Evolutionary conservation across 2,888 invertebrate genomes (phyloP).

Genomic region (Orthosia cruda): DNA sequence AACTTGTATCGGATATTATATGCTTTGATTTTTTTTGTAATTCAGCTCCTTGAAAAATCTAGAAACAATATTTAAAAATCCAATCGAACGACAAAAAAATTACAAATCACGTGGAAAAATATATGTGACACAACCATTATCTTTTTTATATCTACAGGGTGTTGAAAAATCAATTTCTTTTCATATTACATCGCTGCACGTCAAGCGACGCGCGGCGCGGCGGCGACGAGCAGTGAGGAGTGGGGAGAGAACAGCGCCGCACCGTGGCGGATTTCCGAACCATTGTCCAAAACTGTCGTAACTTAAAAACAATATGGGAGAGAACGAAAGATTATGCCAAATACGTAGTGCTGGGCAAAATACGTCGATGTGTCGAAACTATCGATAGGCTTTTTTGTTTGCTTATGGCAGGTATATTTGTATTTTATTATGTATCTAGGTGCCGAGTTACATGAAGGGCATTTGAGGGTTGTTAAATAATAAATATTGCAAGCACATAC

Average conservation of each 20-base stretch:
- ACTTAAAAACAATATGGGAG: slow-evolving; percentile 87
- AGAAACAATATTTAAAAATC: not conserved
- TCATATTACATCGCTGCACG: slow-evolving; percentile 52
- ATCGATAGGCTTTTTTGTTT: slow-evolving; percentile 25
- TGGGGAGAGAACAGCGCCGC: slow-evolving; percentile 60
- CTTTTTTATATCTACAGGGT: slow-evolving; percentile 45
- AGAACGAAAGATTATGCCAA: slow-evolving; percentile 74
- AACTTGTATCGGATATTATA: too few relatives aligned
- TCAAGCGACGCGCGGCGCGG: slow-evolving; percentile 41
- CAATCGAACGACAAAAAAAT: not conserved
- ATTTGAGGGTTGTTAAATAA: too few relatives aligned
- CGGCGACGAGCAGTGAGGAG: not conserved
- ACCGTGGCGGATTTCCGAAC: slow-evolving; percentile 78
- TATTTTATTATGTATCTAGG: not conserved
- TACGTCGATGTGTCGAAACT: slow-evolving; percentile 5
- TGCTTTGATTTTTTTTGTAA: not conserved
- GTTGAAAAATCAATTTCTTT: slow-evolving; percentile 65
- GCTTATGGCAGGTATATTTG: too few relatives aligned
- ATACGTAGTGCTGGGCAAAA: slow-evolving; percentile 57
- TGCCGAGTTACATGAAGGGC: too few relatives aligned
- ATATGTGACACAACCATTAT: slow-evolving; percentile 5
- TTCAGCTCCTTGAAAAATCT: not conserved
- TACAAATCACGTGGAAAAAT: slow-evolving; percentile 2
- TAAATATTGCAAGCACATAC: too few relatives aligned
- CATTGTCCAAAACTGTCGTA: slow-evolving; percentile 86